phyloP scores from a whole-genome alignment of 1,140 invertebrate species.

The Cotesia chilonis region DNA sequence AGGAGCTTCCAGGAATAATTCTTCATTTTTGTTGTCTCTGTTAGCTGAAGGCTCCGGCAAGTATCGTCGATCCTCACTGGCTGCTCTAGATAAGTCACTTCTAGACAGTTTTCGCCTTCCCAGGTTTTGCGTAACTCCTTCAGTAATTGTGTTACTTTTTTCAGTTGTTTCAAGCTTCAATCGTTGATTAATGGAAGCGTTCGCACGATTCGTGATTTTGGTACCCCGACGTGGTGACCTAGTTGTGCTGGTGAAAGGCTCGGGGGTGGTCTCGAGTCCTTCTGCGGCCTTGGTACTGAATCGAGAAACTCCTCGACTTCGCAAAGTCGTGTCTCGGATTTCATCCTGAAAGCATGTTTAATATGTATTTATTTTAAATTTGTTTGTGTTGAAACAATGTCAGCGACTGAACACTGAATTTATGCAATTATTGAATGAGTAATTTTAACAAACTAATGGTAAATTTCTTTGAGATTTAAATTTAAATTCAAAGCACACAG shows the following conservation, averaged over 20 bases:
- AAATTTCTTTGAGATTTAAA: no score
- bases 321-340: conserved; percentile 43
- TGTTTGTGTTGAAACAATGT: neutral
- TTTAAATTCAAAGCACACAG: no score
- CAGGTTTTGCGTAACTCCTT: conserved; percentile 7
- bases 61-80: conserved; percentile 28
- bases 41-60: conserved; percentile 15
- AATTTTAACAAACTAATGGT: no score
- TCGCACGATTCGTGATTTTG: neutral
- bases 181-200: neutral
- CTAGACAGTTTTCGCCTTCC: neutral
- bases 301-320: conserved; percentile 47
- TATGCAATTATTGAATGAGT: no score
- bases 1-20: conserved; percentile 12
- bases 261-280: conserved; percentile 38
- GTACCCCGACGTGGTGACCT: conserved; percentile 29
- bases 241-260: conserved; percentile 34
- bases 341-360: conserved; percentile 45
- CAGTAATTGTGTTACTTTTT: conserved; percentile 33
- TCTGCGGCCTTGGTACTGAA: conserved; percentile 47
- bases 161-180: conserved; percentile 17
- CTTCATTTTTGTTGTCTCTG: neutral
- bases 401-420: no score
- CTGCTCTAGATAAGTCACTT: conserved; percentile 19
- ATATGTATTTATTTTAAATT: neutral